A percentile compares a stretch with the other conserved stretches of the same genome.
These are phyloP conservation scores for Phymanthus crucifer DNA, from an alignment of 92 coral and sea anemone species.

Conservation along the genomic window DNA sequence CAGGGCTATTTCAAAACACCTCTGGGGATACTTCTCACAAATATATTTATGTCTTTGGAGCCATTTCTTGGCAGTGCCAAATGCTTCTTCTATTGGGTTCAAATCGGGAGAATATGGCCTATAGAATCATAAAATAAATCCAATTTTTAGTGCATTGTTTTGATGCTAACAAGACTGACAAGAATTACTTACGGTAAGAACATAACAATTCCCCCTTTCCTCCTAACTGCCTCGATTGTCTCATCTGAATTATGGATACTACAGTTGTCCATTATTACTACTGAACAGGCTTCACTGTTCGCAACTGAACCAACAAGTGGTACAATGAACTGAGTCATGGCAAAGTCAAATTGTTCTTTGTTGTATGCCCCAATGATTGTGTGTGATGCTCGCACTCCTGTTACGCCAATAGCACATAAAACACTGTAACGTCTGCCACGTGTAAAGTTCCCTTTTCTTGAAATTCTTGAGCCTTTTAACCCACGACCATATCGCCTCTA, in stretches of 20 bases:
- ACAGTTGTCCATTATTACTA: constrained; percentile 59
- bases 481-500: constrained; percentile 48
- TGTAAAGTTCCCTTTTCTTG: constrained; percentile 45
- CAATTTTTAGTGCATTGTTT: too few relatives aligned
- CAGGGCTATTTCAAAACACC: background rate
- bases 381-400: constrained; percentile 47
- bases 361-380: constrained; percentile 52
- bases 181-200: constrained; percentile 62
- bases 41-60: background rate
- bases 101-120: background rate
- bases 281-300: constrained; percentile 46
- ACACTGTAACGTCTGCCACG: constrained; percentile 51
- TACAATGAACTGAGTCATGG: constrained; percentile 49
- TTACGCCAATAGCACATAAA: constrained; percentile 38
- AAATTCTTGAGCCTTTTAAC: constrained; percentile 40
- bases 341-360: constrained; percentile 38
- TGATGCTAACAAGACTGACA: too few relatives aligned
- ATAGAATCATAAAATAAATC: background rate
- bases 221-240: constrained; percentile 25
- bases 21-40: background rate
- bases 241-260: constrained; percentile 40
- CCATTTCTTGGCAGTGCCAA: background rate
- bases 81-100: background rate
- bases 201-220: constrained; percentile 46
- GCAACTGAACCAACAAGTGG: constrained; percentile 57